phyloP scores from a whole-genome alignment of 2,888 invertebrate genomes.

The Cerastis rubricosa region DNA sequence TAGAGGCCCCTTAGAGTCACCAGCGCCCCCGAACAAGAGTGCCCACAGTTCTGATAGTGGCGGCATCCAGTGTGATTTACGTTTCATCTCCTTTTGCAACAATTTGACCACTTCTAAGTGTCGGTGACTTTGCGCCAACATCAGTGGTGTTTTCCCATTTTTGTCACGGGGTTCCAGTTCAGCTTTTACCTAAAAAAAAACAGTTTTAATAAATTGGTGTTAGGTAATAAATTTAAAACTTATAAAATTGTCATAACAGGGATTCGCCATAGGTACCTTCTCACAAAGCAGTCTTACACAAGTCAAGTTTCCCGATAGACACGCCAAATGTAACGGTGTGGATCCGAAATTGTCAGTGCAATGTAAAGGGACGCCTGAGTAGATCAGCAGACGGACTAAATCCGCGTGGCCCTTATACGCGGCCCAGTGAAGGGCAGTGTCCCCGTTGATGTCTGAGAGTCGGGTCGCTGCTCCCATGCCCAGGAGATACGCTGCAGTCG shows the following conservation, averaged over 20 bases:
- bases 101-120: constrained; percentile 96
- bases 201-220: background rate
- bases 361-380: constrained; percentile 97
- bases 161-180: constrained; percentile 97
- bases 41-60: constrained; percentile 97
- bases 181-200: constrained; percentile 93
- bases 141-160: constrained; percentile 97
- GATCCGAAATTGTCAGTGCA: constrained; percentile 98
- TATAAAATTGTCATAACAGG: background rate
- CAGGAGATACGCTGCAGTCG: constrained; percentile 96
- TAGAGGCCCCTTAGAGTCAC: constrained; percentile 97
- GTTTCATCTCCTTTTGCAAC: constrained; percentile 95
- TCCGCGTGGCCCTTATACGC: constrained; percentile 98
- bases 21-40: constrained; percentile 96
- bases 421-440: constrained; percentile 98
- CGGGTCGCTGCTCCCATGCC: constrained; percentile 97
- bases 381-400: constrained; percentile 96
- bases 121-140: constrained; percentile 96
- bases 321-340: constrained; percentile 97
- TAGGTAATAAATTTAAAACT: background rate
- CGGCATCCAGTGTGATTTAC: constrained; percentile 96
- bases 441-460: constrained; percentile 97
- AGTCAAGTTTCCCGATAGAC: constrained; percentile 96
- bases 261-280: constrained; percentile 89
- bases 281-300: constrained; percentile 97